Percentiles rank a stretch among this genome's conserved stretches.
Evolutionary conservation across 2,797 vertebrate species (phyloP).

Genomic region (Neomorphus geoffroyi): DNA sequence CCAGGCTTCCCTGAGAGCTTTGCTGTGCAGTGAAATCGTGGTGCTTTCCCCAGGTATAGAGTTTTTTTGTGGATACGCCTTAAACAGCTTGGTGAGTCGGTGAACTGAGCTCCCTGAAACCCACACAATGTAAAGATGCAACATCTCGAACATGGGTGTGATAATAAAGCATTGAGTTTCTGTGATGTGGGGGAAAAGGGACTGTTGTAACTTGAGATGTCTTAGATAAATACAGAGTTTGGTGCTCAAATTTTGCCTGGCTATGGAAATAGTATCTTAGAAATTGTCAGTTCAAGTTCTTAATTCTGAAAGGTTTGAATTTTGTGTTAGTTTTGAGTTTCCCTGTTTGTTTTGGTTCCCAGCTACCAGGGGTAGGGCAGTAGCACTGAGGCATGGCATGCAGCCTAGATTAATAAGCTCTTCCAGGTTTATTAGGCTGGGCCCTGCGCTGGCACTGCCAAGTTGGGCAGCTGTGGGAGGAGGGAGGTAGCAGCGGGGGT

Average conservation of each 20-base stretch:
- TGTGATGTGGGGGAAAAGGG: not conserved
- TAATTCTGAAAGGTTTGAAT: not conserved
- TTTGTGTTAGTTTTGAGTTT: not conserved
- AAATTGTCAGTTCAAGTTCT: not conserved
- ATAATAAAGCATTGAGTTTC: not conserved
- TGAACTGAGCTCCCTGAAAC: not conserved
- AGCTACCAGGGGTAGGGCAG: not conserved
- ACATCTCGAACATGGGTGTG: not conserved
- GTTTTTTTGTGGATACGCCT: not conserved
- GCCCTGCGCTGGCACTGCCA: slow-evolving; percentile 11
- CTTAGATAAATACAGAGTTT: not conserved
- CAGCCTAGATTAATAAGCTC: not conserved
- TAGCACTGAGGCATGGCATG: not conserved
- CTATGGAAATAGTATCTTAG: not conserved
- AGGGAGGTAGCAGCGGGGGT: slow-evolving; percentile 6
- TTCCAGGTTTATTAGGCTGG: not conserved
- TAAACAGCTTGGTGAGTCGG: not conserved
- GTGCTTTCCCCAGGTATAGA: not conserved
- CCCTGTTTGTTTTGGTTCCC: not conserved
- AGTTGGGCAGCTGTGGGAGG: slow-evolving; percentile 6
- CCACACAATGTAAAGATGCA: not conserved
- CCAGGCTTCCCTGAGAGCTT: not conserved
- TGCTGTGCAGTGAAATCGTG: not conserved
- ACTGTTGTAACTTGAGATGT: not conserved
- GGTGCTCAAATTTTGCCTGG: not conserved